Evolutionary conservation across 2,113 vertebrate species (phyloP).

Genomic region (Stegostoma tigrinum): DNA sequence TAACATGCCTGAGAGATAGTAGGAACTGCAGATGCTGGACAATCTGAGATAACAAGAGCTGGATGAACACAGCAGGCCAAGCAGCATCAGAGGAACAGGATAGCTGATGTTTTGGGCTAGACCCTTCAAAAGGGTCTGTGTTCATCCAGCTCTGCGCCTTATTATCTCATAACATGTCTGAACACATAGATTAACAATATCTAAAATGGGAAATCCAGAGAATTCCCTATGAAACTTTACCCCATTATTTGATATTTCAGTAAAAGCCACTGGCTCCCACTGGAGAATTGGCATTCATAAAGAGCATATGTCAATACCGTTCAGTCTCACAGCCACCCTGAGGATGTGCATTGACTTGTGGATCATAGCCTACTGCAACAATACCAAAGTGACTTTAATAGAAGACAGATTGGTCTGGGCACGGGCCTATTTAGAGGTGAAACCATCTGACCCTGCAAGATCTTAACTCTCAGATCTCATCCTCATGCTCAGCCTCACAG

Average conservation of each 20-base stretch:
- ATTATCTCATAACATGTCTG: too few species aligned
- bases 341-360: neutral
- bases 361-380: neutral
- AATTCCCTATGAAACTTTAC: neutral
- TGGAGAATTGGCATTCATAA: neutral
- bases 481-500: neutral
- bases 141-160: too few species aligned
- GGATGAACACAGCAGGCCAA: too few species aligned
- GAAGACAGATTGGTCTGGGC: neutral
- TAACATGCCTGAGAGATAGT: too few species aligned
- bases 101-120: too few species aligned
- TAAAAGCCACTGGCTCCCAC: neutral
- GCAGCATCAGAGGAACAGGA: too few species aligned
- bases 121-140: too few species aligned
- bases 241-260: neutral
- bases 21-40: too few species aligned
- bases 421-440: neutral
- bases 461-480: neutral
- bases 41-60: too few species aligned
- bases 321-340: neutral
- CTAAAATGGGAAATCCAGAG: neutral
- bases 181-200: too few species aligned
- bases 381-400: neutral
- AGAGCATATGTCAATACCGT: neutral
- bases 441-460: neutral